Evolutionary conservation across 2,888 invertebrate genomes (phyloP).

Genomic region (Leptopilina syphax): DNA sequence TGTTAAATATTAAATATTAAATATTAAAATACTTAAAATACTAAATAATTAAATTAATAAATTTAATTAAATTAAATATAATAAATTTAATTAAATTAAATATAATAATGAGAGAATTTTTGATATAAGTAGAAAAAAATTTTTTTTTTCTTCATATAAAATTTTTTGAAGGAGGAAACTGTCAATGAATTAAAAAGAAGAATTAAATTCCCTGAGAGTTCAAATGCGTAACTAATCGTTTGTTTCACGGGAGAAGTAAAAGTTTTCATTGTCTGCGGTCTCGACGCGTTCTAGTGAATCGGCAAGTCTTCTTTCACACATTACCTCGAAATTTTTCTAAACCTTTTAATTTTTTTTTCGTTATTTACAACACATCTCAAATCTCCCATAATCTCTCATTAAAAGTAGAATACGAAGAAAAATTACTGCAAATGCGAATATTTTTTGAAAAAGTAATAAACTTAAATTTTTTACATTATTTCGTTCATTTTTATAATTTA

Average conservation of each 20-base stretch:
- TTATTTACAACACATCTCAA: neutral
- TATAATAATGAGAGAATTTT: too few relatives aligned
- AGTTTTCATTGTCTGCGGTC: slow-evolving; percentile 35
- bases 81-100: too few relatives aligned
- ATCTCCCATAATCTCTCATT: neutral
- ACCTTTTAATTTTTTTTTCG: neutral
- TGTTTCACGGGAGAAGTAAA: slow-evolving; percentile 38
- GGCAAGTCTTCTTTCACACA: slow-evolving; percentile 30
- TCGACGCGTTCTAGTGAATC: slow-evolving; percentile 34
- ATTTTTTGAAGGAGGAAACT: neutral
- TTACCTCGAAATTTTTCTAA: neutral
- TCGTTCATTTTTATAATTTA: too few relatives aligned
- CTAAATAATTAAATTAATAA: too few relatives aligned
- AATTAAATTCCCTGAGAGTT: slow-evolving; percentile 10
- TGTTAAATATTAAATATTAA: too few relatives aligned
- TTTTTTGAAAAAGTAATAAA: too few relatives aligned
- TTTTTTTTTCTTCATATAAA: neutral
- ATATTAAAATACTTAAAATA: too few relatives aligned
- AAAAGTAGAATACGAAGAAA: too few relatives aligned
- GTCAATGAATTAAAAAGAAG: slow-evolving; percentile 4
- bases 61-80: too few relatives aligned
- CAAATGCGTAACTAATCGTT: slow-evolving; percentile 31
- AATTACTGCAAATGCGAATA: too few relatives aligned
- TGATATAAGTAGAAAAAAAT: too few relatives aligned
- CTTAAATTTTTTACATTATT: too few relatives aligned